Percentiles rank a stretch among this genome's conserved stretches.
phyloP scores from a whole-genome alignment of 2,888 invertebrate species.

The Rhabditoides inermis region DNA sequence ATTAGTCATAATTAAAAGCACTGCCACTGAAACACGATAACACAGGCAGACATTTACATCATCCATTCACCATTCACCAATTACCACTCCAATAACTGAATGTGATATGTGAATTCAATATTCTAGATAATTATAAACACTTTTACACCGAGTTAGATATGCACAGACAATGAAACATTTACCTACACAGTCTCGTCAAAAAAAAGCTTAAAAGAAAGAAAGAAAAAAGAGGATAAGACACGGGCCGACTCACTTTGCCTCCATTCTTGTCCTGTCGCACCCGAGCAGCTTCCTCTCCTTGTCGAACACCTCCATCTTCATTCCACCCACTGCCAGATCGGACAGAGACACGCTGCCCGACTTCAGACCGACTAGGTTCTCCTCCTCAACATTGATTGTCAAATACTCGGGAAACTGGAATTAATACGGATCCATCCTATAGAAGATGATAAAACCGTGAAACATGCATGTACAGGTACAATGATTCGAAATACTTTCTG shows the following conservation, averaged over 20 bases:
- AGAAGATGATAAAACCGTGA: background rate
- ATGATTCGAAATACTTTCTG: no score
- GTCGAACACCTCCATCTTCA: constrained; percentile 55
- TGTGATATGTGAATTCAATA: no score
- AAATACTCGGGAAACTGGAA: background rate
- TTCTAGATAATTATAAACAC: no score
- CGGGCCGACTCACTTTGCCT: constrained; percentile 66
- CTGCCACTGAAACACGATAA: no score
- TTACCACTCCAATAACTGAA: no score
- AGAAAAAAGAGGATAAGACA: no score
- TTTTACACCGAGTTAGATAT: no score
- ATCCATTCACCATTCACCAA: no score
- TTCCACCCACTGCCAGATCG: constrained; percentile 57
- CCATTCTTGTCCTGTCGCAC: constrained; percentile 52
- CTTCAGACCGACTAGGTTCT: constrained; percentile 52
- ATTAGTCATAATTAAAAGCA: background rate
- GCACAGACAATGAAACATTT: background rate
- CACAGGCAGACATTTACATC: no score
- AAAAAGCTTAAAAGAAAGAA: no score
- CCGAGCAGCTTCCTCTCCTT: constrained; percentile 34
- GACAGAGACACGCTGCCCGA: constrained; percentile 52
- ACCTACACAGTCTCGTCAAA: background rate
- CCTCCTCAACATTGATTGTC: constrained; percentile 39
- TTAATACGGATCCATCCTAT: background rate
- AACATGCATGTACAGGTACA: no score